Conservation (phyloP, 2,113 vertebrate genomes). For the Platichthys flesus region DNA sequence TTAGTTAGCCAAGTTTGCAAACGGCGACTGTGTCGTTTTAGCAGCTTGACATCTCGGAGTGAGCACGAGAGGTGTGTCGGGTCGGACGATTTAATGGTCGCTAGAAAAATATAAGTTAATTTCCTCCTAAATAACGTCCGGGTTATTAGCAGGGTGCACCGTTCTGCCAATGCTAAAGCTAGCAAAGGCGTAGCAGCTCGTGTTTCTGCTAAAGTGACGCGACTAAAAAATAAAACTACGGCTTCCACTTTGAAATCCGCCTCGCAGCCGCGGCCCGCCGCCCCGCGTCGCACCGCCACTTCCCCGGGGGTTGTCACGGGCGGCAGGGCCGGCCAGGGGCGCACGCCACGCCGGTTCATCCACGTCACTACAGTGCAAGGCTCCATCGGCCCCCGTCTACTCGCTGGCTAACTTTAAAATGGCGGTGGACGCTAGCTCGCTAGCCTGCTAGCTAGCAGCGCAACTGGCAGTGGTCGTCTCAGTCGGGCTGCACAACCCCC, state of each 20-base stretch:
- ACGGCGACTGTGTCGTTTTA: slow-evolving; percentile 19
- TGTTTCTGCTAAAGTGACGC: slow-evolving; percentile 2
- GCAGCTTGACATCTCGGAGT: background rate
- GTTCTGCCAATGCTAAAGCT: slow-evolving; percentile 43
- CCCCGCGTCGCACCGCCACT: background rate
- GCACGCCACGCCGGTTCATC: slow-evolving; percentile 41
- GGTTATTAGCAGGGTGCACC: background rate
- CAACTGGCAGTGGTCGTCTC: background rate
- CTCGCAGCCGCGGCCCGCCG: no score
- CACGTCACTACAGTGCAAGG: slow-evolving; percentile 70
- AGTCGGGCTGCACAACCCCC: background rate
- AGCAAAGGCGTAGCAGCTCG: slow-evolving; percentile 6
- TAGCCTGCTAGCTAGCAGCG: slow-evolving; percentile 54
- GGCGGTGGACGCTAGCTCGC: slow-evolving; percentile 72
- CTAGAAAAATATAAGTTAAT: slow-evolving; percentile 7
- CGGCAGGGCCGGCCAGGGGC: slow-evolving; percentile 1
- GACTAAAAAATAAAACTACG: background rate
- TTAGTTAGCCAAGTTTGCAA: slow-evolving; percentile 39
- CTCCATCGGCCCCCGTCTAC: slow-evolving; percentile 35
- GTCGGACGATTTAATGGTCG: background rate
- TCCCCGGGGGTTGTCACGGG: slow-evolving; percentile 24
- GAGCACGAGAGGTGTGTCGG: background rate
- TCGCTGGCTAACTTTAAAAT: slow-evolving; percentile 78
- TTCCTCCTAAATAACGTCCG: slow-evolving; percentile 6
- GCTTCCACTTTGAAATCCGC: background rate